These are phyloP conservation scores for Gadus chalcogrammus DNA, from an alignment of 2,113 vertebrate species.

Conservation along the genomic window DNA sequence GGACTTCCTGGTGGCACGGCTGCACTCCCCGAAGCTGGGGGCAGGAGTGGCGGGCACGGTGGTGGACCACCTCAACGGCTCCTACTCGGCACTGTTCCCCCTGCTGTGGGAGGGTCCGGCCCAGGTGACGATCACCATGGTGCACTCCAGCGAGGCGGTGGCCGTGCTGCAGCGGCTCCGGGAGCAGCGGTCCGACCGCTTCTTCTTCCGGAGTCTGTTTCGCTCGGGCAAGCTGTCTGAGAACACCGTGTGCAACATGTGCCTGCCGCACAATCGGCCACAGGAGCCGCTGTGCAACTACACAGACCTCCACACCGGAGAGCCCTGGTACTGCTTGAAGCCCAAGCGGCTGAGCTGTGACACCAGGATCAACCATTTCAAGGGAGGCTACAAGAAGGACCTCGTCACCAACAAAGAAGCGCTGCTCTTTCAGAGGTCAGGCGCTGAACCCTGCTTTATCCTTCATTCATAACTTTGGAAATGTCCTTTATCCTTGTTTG, in stretches of 20 bases:
- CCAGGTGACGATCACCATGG: conserved; percentile 82
- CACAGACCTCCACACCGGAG: conserved; percentile 87
- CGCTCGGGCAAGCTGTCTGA: conserved; percentile 83
- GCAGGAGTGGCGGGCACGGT: conserved; percentile 84
- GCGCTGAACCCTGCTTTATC: neutral
- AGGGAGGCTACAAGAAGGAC: conserved; percentile 85
- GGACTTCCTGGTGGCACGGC: conserved; percentile 87
- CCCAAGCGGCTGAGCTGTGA: conserved; percentile 87
- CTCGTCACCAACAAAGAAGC: conserved; percentile 84
- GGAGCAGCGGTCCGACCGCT: conserved; percentile 83
- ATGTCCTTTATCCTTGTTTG: neutral
- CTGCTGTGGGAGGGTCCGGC: conserved; percentile 87
- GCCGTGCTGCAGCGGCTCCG: conserved; percentile 80
- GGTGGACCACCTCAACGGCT: conserved; percentile 84
- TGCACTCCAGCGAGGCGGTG: conserved; percentile 90
- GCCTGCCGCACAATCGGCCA: conserved; percentile 73
- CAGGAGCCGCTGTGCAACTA: conserved; percentile 89
- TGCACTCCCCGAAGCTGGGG: conserved; percentile 81
- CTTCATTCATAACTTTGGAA: neutral
- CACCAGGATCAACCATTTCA: conserved; percentile 86
- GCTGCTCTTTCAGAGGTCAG: conserved; percentile 87
- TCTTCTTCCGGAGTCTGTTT: conserved; percentile 91
- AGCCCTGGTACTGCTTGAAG: conserved; percentile 97
- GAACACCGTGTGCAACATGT: conserved; percentile 89
- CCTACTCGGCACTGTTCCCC: conserved; percentile 84